These are phyloP conservation scores for Bombycilla garrulus DNA, from an alignment of 2,113 vertebrate species.

Conservation along the genomic window DNA sequence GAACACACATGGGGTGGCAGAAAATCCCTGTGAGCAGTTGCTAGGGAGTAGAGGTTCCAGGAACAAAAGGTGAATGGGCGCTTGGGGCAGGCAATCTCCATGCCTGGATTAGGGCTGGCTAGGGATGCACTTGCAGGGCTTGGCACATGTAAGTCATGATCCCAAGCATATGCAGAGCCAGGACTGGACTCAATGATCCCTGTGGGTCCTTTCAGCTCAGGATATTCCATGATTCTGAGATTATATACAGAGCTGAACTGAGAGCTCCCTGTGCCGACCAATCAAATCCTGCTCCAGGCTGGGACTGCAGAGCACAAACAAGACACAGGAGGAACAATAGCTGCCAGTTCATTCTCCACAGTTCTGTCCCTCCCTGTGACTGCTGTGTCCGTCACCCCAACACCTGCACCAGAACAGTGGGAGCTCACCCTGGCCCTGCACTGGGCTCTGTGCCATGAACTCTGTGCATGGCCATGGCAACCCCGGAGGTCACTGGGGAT, in stretches of 20 bases:
- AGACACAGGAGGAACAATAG: not conserved
- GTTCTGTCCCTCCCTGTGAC: not conserved
- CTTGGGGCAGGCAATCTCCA: not conserved
- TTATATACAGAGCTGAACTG: not conserved
- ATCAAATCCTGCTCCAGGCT: not conserved
- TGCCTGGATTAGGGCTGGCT: not conserved
- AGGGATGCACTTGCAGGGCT: not conserved
- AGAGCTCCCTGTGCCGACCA: not conserved
- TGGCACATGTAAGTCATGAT: not conserved
- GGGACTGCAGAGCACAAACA: not conserved
- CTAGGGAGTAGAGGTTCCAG: not conserved
- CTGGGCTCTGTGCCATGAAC: not conserved
- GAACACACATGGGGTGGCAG: not conserved
- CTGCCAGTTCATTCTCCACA: accelerated
- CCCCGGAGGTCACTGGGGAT: not conserved
- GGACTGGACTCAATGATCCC: not conserved
- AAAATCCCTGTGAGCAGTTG: not conserved
- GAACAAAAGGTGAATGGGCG: not conserved
- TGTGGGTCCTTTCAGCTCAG: not conserved
- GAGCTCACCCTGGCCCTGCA: not conserved
- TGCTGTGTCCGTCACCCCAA: not conserved
- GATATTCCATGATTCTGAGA: not conserved
- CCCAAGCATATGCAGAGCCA: not conserved
- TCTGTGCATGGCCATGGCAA: not conserved
- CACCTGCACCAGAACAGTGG: not conserved